Evolutionary conservation across 2,113 vertebrate genomes (phyloP), one percentile per base, ranked within the genome.

Genomic region (Clinocottus analis): DNA sequence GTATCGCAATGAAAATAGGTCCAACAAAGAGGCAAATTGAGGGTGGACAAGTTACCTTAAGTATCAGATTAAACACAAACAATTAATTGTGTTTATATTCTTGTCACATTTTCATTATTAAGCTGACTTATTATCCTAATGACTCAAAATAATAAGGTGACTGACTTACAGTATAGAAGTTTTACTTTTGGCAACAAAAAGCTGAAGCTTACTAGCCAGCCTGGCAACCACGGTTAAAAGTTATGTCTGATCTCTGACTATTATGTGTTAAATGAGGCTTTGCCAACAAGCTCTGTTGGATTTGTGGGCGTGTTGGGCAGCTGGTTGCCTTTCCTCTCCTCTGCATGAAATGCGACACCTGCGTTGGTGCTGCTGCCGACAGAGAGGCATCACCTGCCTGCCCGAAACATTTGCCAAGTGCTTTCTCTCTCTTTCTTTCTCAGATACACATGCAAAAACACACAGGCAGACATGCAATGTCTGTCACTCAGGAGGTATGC

Each of bases 311-410:
- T n/a, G 19, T 13, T 25, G 21, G 25, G 21, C 8, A 16, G 43
- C 76, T 71, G 62, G 68, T 72, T 76, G 39, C 21, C 33, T 82
- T 68, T 72, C 65, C 45, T 79, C 37, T 67, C 39, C 21, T 35
- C 79, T 56, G 74, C 64, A 43, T 69, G 89, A 88, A 89, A 92
- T 75, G 2, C 6, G 33, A 90, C 87, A 73, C 85, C 47, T 70
- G 69, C 33, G 37, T 45, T 47, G 55, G 49, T 47, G 74, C 70
- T 55, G 56, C 75, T 63, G 80, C 63, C 3, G 66, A 85, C 82
- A 77, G 75, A 90, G 75, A 80, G 56, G 39, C 77, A 77, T 89
- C 85, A 88, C 87, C 86, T 90, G 90, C 45, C 59, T 64, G 67
- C 58, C 47, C 73, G 56, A 49, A 39, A 51, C 51, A 17, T 79